Percentiles rank a stretch among this genome's conserved stretches.
These are phyloP conservation scores for Muntiacus muntjak DNA, from an alignment of 2,113 vertebrate genomes.

Conservation along the genomic window DNA sequence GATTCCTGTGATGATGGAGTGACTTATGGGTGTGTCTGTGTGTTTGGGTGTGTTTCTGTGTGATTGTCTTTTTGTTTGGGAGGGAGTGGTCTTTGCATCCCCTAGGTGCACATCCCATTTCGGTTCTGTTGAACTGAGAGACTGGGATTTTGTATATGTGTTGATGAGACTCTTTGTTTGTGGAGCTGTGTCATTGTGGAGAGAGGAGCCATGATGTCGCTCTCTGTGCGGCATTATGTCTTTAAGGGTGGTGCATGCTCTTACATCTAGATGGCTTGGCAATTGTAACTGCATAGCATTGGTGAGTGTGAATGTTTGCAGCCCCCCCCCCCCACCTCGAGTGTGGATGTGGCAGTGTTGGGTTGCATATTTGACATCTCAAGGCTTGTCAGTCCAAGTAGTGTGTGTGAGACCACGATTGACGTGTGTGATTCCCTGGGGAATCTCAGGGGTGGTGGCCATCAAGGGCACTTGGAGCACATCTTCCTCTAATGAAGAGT, in stretches of 20 bases:
- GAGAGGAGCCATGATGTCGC: conserved; percentile 56
- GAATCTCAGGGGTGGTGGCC: background rate
- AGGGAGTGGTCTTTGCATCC: background rate
- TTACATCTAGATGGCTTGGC: background rate
- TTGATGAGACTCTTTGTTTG: background rate
- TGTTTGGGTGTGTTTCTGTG: background rate
- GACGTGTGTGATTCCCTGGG: background rate
- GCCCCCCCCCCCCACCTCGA: background rate
- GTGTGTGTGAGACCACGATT: background rate
- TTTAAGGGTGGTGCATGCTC: background rate
- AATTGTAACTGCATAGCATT: background rate
- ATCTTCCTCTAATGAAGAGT: background rate
- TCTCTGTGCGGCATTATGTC: conserved; percentile 25
- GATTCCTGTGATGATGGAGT: background rate
- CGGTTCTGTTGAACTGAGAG: background rate
- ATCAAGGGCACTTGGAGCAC: background rate
- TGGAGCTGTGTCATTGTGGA: conserved; percentile 47
- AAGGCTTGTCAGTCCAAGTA: background rate
- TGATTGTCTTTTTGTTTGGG: background rate
- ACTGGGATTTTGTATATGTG: background rate
- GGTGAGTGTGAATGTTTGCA: background rate
- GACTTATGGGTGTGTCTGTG: conserved; percentile 34
- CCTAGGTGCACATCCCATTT: background rate
- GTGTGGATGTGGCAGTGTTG: background rate
- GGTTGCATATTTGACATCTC: background rate